phyloP scores from a whole-genome alignment of 2,797 vertebrate genomes.

The Cirrhinus mrigala region DNA sequence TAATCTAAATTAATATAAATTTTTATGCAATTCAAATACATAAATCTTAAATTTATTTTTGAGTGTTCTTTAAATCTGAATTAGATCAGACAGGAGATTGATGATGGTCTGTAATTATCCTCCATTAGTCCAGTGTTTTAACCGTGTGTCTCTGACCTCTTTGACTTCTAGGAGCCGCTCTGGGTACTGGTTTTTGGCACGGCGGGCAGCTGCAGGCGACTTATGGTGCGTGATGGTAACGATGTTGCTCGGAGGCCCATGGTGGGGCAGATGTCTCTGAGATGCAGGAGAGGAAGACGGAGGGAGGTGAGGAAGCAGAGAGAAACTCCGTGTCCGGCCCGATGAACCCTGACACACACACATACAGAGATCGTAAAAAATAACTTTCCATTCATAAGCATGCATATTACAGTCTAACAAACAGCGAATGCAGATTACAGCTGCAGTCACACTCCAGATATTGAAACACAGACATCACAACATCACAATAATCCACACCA shows the following conservation, averaged over 20 bases:
- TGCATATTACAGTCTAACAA: background rate
- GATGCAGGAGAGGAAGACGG: slow-evolving; percentile 86
- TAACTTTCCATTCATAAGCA: background rate
- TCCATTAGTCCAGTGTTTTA: background rate
- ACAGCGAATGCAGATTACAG: background rate
- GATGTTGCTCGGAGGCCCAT: slow-evolving; percentile 81
- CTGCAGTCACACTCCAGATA: background rate
- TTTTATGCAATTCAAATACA: background rate
- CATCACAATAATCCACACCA: too few relatives aligned
- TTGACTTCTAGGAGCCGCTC: slow-evolving; percentile 91
- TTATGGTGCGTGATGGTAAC: slow-evolving; percentile 96
- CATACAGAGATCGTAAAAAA: background rate
- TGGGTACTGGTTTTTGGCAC: slow-evolving; percentile 84
- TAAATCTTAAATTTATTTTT: too few relatives aligned
- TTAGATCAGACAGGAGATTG: background rate
- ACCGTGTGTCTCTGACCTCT: slow-evolving; percentile 84
- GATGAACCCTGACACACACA: slow-evolving; percentile 80
- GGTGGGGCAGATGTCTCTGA: slow-evolving; percentile 80
- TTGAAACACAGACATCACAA: background rate
- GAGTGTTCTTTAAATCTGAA: background rate
- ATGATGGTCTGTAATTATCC: background rate
- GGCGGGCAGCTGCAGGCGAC: slow-evolving; percentile 91
- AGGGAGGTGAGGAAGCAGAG: slow-evolving; percentile 88
- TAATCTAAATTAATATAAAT: background rate
- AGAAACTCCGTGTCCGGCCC: slow-evolving; percentile 89